Conservation (phyloP, 1,140 invertebrate species). For the Drosophila sulfurigaster region DNA sequence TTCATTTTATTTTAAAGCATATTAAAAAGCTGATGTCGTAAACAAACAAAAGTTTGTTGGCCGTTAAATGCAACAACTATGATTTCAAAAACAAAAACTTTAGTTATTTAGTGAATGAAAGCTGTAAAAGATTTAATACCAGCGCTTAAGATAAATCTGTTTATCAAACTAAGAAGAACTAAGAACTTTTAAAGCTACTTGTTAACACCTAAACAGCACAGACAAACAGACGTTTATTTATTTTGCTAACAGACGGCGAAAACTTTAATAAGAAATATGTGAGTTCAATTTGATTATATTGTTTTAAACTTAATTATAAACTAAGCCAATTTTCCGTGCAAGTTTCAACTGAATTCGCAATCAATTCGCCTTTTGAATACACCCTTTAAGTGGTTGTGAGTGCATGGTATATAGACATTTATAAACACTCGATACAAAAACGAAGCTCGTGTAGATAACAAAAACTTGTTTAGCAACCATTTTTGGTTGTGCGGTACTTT, state of each 20-base stretch:
- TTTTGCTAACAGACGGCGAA: background rate
- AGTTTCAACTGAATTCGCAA: constrained; percentile 1
- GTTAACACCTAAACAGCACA: too few relatives aligned
- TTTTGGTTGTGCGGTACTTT: constrained; percentile 53
- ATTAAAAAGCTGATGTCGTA: too few relatives aligned
- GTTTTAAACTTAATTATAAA: background rate
- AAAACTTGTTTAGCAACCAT: constrained; percentile 79
- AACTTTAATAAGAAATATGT: background rate
- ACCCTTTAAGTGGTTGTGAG: constrained; percentile 2
- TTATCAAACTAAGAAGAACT: too few relatives aligned
- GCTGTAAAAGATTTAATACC: too few relatives aligned
- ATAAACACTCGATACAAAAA: constrained; percentile 80
- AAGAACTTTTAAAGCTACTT: too few relatives aligned
- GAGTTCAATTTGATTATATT: background rate
- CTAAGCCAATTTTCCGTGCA: background rate
- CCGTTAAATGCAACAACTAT: too few relatives aligned
- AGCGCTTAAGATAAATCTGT: too few relatives aligned
- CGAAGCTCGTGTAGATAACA: constrained; percentile 64
- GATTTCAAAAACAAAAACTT: too few relatives aligned
- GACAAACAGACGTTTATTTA: too few relatives aligned
- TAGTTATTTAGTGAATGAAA: too few relatives aligned
- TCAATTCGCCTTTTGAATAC: constrained; percentile 2
- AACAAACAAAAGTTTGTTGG: too few relatives aligned
- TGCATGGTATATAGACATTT: constrained; percentile 54
- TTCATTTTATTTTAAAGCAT: too few relatives aligned